Evolutionary conservation across 2,113 vertebrate genomes (phyloP).

Genomic region (Chaenogobius annularis): DNA sequence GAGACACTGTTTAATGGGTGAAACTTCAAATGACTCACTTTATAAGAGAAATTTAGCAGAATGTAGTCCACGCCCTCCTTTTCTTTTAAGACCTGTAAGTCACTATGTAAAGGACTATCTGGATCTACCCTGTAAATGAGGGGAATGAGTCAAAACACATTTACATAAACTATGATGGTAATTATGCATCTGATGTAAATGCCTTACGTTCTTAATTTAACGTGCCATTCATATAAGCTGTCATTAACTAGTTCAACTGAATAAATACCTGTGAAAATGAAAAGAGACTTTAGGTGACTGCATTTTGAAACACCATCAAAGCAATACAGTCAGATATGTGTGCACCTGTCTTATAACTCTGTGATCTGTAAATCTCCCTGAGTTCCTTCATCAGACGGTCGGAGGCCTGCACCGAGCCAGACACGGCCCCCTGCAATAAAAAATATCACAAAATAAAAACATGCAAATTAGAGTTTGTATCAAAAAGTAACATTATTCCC

Average conservation of each 20-base stretch:
- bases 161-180: not conserved
- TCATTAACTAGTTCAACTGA: slow-evolving; percentile 96
- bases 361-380: slow-evolving; percentile 98
- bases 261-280: slow-evolving; percentile 88
- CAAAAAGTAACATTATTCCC: too few relatives aligned
- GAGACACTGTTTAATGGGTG: not conserved
- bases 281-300: slow-evolving; percentile 11
- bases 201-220: slow-evolving; percentile 97
- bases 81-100: slow-evolving; percentile 98
- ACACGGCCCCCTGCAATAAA: slow-evolving; percentile 88
- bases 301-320: not conserved
- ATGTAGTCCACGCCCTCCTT: slow-evolving; percentile 98
- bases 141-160: slow-evolving; percentile 1
- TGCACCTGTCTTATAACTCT: slow-evolving; percentile 96
- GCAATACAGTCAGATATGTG: not conserved
- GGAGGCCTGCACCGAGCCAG: slow-evolving; percentile 96
- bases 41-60: slow-evolving; percentile 98
- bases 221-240: slow-evolving; percentile 98
- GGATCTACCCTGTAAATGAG: slow-evolving; percentile 86
- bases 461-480: not conserved
- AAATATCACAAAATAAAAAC: not conserved
- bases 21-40: slow-evolving; percentile 79
- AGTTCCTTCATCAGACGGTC: slow-evolving; percentile 99
- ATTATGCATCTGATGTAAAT: not conserved
- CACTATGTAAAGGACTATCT: slow-evolving; percentile 96